phyloP scores from a whole-genome alignment of 2,797 vertebrate genomes.

The Odontamblyopus lacepedii region DNA sequence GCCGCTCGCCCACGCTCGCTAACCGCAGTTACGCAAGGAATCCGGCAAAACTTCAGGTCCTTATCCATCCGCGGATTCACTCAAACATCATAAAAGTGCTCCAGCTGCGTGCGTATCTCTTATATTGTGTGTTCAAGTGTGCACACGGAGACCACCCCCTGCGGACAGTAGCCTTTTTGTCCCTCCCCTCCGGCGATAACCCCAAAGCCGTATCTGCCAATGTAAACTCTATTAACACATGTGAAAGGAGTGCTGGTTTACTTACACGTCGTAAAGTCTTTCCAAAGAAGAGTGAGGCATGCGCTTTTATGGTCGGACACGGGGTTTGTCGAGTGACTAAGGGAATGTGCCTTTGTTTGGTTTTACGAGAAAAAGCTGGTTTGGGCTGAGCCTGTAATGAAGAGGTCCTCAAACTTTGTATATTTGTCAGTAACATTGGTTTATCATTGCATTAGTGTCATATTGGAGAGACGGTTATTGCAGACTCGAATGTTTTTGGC shows the following conservation, averaged over 20 bases:
- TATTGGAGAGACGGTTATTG: background rate
- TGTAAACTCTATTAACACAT: conserved; percentile 67
- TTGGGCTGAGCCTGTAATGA: conserved; percentile 32
- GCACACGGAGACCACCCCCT: conserved; percentile 45
- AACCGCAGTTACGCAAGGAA: conserved; percentile 67
- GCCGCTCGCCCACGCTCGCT: conserved; percentile 29
- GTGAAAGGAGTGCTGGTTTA: conserved; percentile 61
- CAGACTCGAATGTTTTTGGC: background rate
- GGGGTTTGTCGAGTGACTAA: conserved; percentile 6
- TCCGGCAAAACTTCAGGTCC: conserved; percentile 49
- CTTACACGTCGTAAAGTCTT: conserved; percentile 58
- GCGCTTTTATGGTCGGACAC: conserved; percentile 37
- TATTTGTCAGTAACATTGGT: background rate
- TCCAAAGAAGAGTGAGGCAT: conserved; percentile 30
- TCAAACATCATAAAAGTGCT: conserved; percentile 70
- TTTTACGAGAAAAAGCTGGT: conserved; percentile 34
- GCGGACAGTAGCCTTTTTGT: conserved; percentile 26
- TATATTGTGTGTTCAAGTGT: conserved; percentile 48
- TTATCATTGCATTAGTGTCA: background rate
- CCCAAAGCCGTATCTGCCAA: conserved; percentile 50
- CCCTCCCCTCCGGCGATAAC: conserved; percentile 52
- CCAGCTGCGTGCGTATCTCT: conserved; percentile 35
- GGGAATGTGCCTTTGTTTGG: conserved; percentile 46
- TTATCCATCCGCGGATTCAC: conserved; percentile 48
- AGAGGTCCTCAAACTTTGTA: background rate